phyloP scores from a whole-genome alignment of 2,797 vertebrate species.

The Myotis myotis region DNA sequence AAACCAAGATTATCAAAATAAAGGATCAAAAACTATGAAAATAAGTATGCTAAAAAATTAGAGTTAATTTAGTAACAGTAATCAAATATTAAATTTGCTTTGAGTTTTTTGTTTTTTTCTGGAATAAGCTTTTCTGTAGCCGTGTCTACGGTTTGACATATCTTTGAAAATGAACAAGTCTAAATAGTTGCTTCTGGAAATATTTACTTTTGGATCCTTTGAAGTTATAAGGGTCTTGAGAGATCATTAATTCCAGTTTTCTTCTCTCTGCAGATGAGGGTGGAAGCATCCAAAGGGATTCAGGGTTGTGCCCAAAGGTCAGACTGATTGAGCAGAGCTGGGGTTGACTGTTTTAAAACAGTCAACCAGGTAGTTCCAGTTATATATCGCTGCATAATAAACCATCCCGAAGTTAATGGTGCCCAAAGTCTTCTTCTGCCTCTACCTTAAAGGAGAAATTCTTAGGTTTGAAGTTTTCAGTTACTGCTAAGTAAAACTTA shows the following conservation, averaged over 20 bases:
- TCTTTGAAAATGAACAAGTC: background rate
- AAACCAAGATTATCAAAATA: background rate
- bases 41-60: background rate
- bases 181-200: constrained; percentile 1
- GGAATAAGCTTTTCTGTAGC: background rate
- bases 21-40: background rate
- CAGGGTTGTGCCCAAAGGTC: background rate
- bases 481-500: background rate
- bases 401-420: too few species aligned
- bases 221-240: background rate
- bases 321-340: background rate
- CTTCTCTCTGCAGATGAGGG: background rate
- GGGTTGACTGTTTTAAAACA: background rate
- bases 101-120: background rate
- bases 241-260: background rate
- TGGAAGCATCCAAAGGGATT: background rate
- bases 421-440: background rate
- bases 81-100: background rate
- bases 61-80: background rate
- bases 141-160: background rate
- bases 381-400: too few species aligned
- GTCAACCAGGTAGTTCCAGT: too few species aligned
- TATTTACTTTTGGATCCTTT: background rate
- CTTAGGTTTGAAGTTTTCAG: background rate
- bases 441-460: background rate